Conservation (phyloP, 2,888 invertebrate genomes). For the Apodemia duryi region DNA sequence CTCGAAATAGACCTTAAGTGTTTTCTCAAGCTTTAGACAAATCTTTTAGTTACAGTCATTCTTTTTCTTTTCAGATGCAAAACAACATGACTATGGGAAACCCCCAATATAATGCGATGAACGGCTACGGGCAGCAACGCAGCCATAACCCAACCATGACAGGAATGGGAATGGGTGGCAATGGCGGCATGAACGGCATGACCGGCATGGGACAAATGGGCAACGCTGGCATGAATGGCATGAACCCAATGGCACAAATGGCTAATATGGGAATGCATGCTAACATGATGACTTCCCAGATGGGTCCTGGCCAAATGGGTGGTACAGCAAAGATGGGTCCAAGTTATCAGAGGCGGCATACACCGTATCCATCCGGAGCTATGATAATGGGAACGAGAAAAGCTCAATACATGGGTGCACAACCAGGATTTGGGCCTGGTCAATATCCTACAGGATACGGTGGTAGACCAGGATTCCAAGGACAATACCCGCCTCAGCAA, state of each 20-base stretch:
- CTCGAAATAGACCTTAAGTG: too few relatives aligned
- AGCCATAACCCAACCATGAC: slow-evolving; percentile 79
- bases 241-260: slow-evolving; percentile 87
- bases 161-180: slow-evolving; percentile 78
- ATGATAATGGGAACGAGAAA: slow-evolving; percentile 92
- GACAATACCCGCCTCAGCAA: slow-evolving; percentile 84
- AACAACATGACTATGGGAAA: slow-evolving; percentile 82
- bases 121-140: slow-evolving; percentile 80
- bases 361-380: slow-evolving; percentile 91
- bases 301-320: slow-evolving; percentile 83
- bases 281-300: slow-evolving; percentile 84
- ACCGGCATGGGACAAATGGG: slow-evolving; percentile 82
- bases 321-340: slow-evolving; percentile 84
- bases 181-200: slow-evolving; percentile 77
- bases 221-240: slow-evolving; percentile 82
- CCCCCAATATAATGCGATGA: slow-evolving; percentile 81
- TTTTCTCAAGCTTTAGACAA: neutral
- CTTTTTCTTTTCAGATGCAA: slow-evolving; percentile 75
- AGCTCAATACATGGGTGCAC: slow-evolving; percentile 80
- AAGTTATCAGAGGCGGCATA: slow-evolving; percentile 87
- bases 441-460: slow-evolving; percentile 76
- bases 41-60: neutral
- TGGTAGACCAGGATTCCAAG: slow-evolving; percentile 79
- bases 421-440: slow-evolving; percentile 69
- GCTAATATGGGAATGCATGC: slow-evolving; percentile 85